Evolutionary conservation across 2,113 vertebrate species (phyloP), one percentile per base, ranked within the genome.

Genomic region (Tinamus guttatus): DNA sequence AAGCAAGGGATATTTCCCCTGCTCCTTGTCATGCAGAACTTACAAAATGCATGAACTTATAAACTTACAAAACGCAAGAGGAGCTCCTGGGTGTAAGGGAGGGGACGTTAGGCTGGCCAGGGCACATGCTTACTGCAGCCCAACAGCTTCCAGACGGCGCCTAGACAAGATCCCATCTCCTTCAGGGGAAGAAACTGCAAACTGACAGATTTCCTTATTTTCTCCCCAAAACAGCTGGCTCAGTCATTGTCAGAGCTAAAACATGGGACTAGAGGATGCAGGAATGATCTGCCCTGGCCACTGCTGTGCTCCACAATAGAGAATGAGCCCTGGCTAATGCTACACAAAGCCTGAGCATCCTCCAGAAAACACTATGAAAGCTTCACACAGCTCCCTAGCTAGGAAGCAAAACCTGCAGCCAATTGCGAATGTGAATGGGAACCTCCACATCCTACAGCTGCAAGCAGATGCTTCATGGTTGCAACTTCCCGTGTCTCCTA

Each of bases 401-500:
- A 11, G 6, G 32, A 38, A 58, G 38, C 60, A 54, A 87, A 88
- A 63, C 19, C 34, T 75, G 34, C 19, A 49, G 34, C n/a, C 13
- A 12, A 15, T 24, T 34, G 19, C 14, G n/a, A 84, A 27, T 0
- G 1, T 11, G n/a, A 1, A 0, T 8, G 40, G 67, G 30, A 56
- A 1, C 34, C 68, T 82, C 56, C 34, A 54, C 2, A 9, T 69
- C 67, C 43, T 17, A 11, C 3, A 19, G 32, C 38, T 54, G 75
- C 73, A 81, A 56, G n/a, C 34, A 63, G 34, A 16, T 47, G 27
- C 28, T 60, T 71, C 56, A 71, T 12, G 27, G 34, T 32, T 12
- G 40, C 3, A 43, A 78, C 10, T 38, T 51, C 28, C 34, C 1
- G 25, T 22, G 0, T 41, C 34, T 81, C 73, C 64, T 7, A 65